Percentiles rank a stretch among this genome's conserved stretches.
Conservation (phyloP, 2,888 invertebrate species). For the Cloeon dipterum region DNA sequence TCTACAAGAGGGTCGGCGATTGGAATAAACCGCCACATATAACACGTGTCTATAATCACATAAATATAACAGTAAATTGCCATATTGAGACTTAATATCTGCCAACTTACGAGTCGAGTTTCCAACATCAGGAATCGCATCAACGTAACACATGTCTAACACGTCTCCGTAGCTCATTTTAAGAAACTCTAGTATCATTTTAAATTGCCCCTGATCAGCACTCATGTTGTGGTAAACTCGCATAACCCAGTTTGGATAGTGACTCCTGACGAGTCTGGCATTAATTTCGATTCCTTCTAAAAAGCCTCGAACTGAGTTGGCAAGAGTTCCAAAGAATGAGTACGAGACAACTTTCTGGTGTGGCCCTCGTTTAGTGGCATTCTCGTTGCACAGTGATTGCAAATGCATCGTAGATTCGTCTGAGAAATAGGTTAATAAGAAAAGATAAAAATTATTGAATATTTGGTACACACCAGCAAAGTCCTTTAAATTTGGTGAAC, state of each 20-base stretch:
- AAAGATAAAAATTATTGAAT: no score
- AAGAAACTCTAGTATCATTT: neutral
- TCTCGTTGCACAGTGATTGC: slow-evolving; percentile 5
- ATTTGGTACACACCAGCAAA: no score
- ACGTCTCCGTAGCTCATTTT: neutral
- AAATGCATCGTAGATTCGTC: no score
- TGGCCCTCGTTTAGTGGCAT: slow-evolving; percentile 6
- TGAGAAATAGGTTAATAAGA: no score
- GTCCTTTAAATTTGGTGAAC: no score
- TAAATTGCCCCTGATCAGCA: neutral
- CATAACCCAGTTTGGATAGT: slow-evolving; percentile 4
- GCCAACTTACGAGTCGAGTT: slow-evolving; percentile 4
- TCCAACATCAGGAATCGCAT: slow-evolving; percentile 1
- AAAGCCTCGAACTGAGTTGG: slow-evolving; percentile 1
- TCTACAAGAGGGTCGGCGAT: slow-evolving; percentile 9
- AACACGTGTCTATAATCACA: slow-evolving; percentile 2
- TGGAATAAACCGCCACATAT: slow-evolving; percentile 8
- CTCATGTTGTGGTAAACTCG: slow-evolving; percentile 3
- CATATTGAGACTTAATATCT: no score
- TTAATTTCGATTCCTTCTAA: slow-evolving; percentile 5
- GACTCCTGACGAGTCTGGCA: slow-evolving; percentile 2
- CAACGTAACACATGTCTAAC: slow-evolving; percentile 4
- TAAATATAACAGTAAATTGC: no score
- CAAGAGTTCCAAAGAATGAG: slow-evolving; percentile 8
- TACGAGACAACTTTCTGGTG: slow-evolving; percentile 9